A percentile compares a stretch with the other conserved stretches of the same genome.
Conservation (phyloP, 2,113 vertebrate species). For the Chitala chitala region DNA sequence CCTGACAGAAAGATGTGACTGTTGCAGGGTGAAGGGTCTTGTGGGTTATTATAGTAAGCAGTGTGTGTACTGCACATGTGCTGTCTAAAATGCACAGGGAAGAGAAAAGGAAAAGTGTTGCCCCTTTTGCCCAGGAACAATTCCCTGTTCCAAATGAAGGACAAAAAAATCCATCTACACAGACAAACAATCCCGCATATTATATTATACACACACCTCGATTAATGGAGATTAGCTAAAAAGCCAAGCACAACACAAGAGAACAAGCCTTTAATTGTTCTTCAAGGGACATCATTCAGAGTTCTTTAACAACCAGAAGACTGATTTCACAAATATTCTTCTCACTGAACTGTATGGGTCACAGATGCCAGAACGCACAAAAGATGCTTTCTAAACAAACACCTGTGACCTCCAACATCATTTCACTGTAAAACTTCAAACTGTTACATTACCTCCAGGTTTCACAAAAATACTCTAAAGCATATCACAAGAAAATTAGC, state of each 20-base stretch:
- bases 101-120: not conserved
- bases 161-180: not conserved
- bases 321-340: slow-evolving; percentile 27
- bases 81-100: not conserved
- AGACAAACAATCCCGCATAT: too few relatives aligned
- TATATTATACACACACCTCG: too few relatives aligned
- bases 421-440: not conserved
- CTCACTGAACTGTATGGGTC: slow-evolving; percentile 19
- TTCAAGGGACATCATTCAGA: slow-evolving; percentile 32
- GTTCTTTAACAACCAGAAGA: slow-evolving; percentile 20
- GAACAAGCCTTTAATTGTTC: slow-evolving; percentile 34
- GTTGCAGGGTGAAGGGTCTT: too few relatives aligned
- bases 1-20: too few relatives aligned
- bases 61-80: not conserved
- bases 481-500: too few relatives aligned
- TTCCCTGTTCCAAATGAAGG: not conserved
- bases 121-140: not conserved
- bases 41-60: not conserved
- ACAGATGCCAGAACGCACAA: slow-evolving; percentile 20
- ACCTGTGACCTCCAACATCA: not conserved
- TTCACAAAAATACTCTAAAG: not conserved
- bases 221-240: slow-evolving; percentile 20
- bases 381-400: slow-evolving; percentile 22
- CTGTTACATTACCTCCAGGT: not conserved
- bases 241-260: slow-evolving; percentile 21